Percentiles rank a stretch among this genome's conserved stretches.
These are phyloP conservation scores for Mionectes macconnelli DNA, from an alignment of 2,113 vertebrate genomes.

Conservation along the genomic window DNA sequence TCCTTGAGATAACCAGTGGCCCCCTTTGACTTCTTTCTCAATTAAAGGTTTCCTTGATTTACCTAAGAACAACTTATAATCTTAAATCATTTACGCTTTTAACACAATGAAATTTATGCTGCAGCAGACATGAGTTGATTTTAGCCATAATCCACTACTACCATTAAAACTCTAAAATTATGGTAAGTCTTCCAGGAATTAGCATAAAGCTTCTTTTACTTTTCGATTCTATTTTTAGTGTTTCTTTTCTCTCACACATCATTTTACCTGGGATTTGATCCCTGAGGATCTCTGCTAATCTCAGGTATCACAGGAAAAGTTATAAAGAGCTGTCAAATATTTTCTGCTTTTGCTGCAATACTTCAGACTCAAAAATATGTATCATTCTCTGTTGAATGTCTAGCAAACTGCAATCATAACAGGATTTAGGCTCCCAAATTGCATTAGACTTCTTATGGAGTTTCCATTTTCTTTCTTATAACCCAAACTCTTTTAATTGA, in stretches of 20 bases:
- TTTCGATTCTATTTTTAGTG: not conserved
- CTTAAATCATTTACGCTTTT: not conserved
- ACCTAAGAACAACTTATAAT: not conserved
- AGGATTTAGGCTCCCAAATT: not conserved
- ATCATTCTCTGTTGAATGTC: not conserved
- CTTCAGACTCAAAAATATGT: not conserved
- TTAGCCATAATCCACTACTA: not conserved
- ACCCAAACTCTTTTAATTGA: not conserved
- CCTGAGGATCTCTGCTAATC: not conserved
- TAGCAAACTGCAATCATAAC: not conserved
- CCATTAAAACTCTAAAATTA: not conserved
- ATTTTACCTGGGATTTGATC: not conserved
- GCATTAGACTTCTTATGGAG: rapidly evolving
- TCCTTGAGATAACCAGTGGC: not conserved
- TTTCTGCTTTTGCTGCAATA: not conserved
- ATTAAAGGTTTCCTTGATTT: not conserved
- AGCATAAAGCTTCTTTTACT: not conserved
- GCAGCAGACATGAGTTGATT: not conserved
- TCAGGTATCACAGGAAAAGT: not conserved
- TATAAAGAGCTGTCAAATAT: not conserved
- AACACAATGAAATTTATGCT: not conserved
- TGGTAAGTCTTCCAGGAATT: not conserved
- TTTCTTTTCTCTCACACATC: no score
- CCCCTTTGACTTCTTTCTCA: not conserved
- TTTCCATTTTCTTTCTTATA: not conserved